A percentile compares a stretch with the other conserved stretches of the same genome.
These are phyloP conservation scores for Drosophila ohnishii DNA, from an alignment of 1,140 invertebrate species.

Conservation along the genomic window DNA sequence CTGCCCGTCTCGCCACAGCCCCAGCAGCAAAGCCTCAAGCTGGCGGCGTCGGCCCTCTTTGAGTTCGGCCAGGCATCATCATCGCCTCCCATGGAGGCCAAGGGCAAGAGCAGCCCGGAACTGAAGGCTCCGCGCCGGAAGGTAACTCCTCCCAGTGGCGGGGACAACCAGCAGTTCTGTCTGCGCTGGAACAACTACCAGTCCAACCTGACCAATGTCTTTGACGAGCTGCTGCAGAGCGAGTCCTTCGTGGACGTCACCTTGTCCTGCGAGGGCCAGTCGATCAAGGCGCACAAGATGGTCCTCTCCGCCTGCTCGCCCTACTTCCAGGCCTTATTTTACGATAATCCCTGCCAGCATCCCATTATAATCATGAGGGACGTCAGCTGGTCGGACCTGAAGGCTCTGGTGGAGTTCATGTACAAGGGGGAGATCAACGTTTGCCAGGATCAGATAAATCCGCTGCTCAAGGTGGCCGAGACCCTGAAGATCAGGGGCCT, in stretches of 20 bases:
- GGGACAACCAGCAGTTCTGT: conserved; percentile 87
- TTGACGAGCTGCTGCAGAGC: conserved; percentile 94
- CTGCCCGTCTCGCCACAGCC: conserved; percentile 77
- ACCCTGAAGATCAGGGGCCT: conserved; percentile 93
- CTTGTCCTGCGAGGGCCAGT: conserved; percentile 94
- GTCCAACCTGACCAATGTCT: conserved; percentile 94
- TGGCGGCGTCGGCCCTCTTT: conserved; percentile 59
- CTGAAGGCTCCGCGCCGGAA: conserved; percentile 20
- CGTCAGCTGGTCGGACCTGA: conserved; percentile 93
- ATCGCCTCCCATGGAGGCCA: conserved; percentile 18
- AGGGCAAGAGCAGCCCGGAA: conserved; percentile 22
- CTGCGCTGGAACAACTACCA: conserved; percentile 98
- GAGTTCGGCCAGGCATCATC: conserved; percentile 52
- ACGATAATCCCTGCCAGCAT: conserved; percentile 95
- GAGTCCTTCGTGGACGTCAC: conserved; percentile 97
- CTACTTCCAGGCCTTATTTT: conserved; percentile 95
- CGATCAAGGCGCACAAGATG: conserved; percentile 96
- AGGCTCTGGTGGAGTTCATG: conserved; percentile 96
- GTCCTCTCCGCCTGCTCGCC: conserved; percentile 95
- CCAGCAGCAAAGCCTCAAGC: conserved; percentile 48
- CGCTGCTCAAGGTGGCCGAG: conserved; percentile 93
- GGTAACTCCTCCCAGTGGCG: conserved; percentile 36
- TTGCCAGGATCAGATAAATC: conserved; percentile 94
- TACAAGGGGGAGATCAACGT: conserved; percentile 97
- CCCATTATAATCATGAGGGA: conserved; percentile 96